Conservation (phyloP, 2,113 vertebrate genomes). For the Antennarius striatus region DNA sequence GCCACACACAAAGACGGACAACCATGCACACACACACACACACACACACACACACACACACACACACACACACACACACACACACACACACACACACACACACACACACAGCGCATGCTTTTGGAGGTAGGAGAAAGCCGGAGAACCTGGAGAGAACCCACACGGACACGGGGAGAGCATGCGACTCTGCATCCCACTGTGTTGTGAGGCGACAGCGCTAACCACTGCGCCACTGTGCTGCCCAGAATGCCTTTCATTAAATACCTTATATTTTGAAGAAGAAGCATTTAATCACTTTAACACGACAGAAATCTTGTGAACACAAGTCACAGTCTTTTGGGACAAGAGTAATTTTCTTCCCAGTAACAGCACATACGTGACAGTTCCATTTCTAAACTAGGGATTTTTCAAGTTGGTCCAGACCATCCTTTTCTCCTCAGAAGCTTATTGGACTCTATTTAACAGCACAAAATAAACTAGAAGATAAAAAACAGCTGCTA, state of each 20-base stretch:
- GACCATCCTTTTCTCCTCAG: constrained; percentile 59
- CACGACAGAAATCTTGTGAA: constrained; percentile 24
- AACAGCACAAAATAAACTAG: constrained; percentile 70
- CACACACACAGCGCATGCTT: too few relatives aligned
- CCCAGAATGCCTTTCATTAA: constrained; percentile 29
- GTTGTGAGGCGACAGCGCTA: too few relatives aligned
- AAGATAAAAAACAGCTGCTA: constrained; percentile 76
- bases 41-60: too few relatives aligned
- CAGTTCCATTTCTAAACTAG: constrained; percentile 66
- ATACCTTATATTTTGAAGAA: constrained; percentile 60
- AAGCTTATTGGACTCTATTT: constrained; percentile 66
- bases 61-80: too few relatives aligned
- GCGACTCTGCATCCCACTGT: too few relatives aligned
- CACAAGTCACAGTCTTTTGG: constrained; percentile 44
- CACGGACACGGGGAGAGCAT: too few relatives aligned
- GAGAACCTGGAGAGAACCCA: too few relatives aligned
- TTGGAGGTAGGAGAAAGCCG: too few relatives aligned
- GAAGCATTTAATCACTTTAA: constrained; percentile 59
- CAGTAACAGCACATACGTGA: constrained; percentile 36
- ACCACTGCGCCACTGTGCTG: not conserved
- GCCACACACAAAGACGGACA: too few relatives aligned
- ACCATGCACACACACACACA: too few relatives aligned
- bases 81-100: too few relatives aligned
- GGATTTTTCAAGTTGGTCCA: constrained; percentile 74
- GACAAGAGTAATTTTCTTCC: constrained; percentile 56